These are phyloP conservation scores for Prolemur simus DNA, from an alignment of 2,113 vertebrate genomes.

Conservation along the genomic window DNA sequence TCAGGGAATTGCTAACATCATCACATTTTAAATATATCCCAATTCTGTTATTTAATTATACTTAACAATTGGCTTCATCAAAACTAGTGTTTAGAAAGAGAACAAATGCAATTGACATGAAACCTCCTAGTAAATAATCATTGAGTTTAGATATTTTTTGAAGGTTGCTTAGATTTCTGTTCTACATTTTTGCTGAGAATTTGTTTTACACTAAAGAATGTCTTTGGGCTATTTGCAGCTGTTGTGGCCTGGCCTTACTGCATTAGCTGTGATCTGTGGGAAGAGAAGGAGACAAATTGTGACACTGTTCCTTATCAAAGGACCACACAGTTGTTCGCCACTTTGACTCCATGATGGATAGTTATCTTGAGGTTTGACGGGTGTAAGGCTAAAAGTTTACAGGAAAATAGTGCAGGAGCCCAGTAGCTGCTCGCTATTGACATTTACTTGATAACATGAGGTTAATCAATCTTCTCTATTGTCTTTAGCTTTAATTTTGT, in stretches of 20 bases:
- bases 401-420: conserved; percentile 88
- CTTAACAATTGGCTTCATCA: background rate
- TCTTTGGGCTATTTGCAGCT: conserved; percentile 77
- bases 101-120: background rate
- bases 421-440: conserved; percentile 91
- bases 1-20: background rate
- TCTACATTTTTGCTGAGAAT: conserved; percentile 69
- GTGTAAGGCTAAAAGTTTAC: conserved; percentile 87
- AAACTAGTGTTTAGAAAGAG: conserved; percentile 8
- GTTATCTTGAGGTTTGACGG: conserved; percentile 97
- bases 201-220: conserved; percentile 75
- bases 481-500: conserved; percentile 81
- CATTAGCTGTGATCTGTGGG: conserved; percentile 91
- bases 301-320: conserved; percentile 96
- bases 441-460: conserved; percentile 91
- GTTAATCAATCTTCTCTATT: conserved; percentile 92
- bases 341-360: conserved; percentile 94
- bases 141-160: background rate
- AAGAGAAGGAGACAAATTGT: conserved; percentile 94
- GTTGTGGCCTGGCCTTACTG: conserved; percentile 84
- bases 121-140: background rate
- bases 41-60: background rate
- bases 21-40: background rate
- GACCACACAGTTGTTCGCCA: conserved; percentile 96
- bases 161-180: conserved; percentile 74